phyloP scores from a whole-genome alignment of 2,797 vertebrate genomes.

The Taenioides sp. region DNA sequence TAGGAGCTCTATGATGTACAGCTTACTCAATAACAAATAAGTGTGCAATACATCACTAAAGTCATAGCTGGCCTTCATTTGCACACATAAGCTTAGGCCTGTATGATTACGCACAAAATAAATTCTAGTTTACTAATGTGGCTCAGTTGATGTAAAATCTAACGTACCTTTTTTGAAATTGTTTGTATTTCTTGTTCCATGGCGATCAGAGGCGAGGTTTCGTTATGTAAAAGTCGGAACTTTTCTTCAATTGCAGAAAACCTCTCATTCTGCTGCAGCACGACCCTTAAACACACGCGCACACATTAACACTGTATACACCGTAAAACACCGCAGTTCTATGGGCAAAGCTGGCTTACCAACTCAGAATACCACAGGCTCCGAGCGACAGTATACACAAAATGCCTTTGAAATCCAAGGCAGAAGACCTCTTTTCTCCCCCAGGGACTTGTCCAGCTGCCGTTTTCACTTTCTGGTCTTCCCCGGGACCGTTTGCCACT shows the following conservation, averaged over 20 bases:
- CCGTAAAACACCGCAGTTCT: neutral
- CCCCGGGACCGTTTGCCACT: slow-evolving; percentile 27
- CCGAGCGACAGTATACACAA: slow-evolving; percentile 64
- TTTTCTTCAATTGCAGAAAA: slow-evolving; percentile 84
- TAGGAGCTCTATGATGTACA: slow-evolving; percentile 50
- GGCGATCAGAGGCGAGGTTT: slow-evolving; percentile 74
- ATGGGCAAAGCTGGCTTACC: slow-evolving; percentile 58
- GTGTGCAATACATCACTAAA: slow-evolving; percentile 12
- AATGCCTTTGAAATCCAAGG: slow-evolving; percentile 54
- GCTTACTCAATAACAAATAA: neutral
- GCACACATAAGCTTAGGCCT: neutral
- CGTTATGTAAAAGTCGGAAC: slow-evolving; percentile 77
- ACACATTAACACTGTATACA: neutral
- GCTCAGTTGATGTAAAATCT: neutral
- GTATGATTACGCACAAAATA: neutral
- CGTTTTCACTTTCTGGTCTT: slow-evolving; percentile 22
- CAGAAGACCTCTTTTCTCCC: slow-evolving; percentile 15
- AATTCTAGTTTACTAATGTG: neutral
- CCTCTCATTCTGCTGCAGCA: slow-evolving; percentile 84
- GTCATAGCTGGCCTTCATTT: neutral
- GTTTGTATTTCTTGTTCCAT: slow-evolving; percentile 82
- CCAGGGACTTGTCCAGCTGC: slow-evolving; percentile 8
- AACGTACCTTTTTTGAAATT: slow-evolving; percentile 87
- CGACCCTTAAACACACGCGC: slow-evolving; percentile 74
- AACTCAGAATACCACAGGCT: slow-evolving; percentile 60